Evolutionary conservation across 2,113 vertebrate species (phyloP).

Genomic region (Rhabdornis inornatus): DNA sequence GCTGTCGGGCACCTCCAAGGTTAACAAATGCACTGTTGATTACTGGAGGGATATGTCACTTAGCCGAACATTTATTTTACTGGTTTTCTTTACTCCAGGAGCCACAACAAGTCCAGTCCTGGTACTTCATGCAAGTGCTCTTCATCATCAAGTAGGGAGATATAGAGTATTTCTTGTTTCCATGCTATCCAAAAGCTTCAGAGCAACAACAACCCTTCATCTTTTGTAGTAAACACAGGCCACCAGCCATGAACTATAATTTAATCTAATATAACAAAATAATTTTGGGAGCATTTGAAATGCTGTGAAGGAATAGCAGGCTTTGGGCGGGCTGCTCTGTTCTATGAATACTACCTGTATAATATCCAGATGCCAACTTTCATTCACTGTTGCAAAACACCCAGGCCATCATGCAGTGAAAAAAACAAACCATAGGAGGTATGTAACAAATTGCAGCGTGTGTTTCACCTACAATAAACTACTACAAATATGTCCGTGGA

Average conservation of each 20-base stretch:
- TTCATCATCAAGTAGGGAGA: background rate
- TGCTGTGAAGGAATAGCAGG: background rate
- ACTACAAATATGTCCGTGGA: background rate
- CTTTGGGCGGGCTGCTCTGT: background rate
- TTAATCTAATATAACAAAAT: background rate
- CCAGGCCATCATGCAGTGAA: background rate
- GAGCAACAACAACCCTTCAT: background rate
- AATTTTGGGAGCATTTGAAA: background rate
- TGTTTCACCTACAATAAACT: background rate
- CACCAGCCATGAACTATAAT: background rate
- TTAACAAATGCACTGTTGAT: background rate
- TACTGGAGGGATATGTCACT: background rate
- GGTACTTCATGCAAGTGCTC: background rate
- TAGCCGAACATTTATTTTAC: background rate
- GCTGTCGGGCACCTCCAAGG: rapidly evolving
- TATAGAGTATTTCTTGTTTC: background rate
- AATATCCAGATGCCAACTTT: conserved; percentile 1
- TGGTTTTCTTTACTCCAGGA: background rate
- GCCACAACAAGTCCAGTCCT: background rate
- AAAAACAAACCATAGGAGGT: background rate
- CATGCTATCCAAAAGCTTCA: background rate
- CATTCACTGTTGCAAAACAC: background rate
- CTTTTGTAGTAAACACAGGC: background rate
- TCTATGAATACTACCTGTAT: background rate
- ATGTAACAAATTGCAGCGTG: background rate